Base-by-base conservation (phyloP, 2,113 vertebrate genomes). In the Coryphaenoides rupestris region DNA sequence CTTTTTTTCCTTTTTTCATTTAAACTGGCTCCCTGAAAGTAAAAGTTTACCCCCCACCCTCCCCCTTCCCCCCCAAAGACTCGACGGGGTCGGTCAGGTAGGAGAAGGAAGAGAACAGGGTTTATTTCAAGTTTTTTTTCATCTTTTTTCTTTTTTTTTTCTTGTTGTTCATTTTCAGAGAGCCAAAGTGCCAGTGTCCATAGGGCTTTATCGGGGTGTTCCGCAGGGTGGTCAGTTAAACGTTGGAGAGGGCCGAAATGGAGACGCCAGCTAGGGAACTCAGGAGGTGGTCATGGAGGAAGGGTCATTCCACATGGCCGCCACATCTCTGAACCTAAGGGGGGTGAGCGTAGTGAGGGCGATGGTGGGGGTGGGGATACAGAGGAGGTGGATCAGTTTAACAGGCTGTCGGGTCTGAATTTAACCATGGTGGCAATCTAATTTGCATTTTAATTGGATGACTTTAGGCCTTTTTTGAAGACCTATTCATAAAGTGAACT, bases 231-330 rank as follows among this genome's bases (percentile, higher is more conserved):
- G 82, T 86, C 79, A 55, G 81, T 82, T 40, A 40, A 40, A 40
- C 65, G 60, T 62, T 84, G 72, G 81, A 82, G 81, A 75, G 86
- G 79, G 84, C 73, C 83, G 70, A 81, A 76, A 76, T 63, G 78
- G 81, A 69, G 78, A 85, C 33, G 86, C 83, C 87, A 84, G 84
- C 71, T 82, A 82, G 81, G 83, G 80, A 84, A 73, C 83, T 91
- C 86, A 91, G 75, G 89, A 91, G 72, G 90, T 90, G 70, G 90
- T 90, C 89, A 91, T 91, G 81, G 90, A 89, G 59, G 89, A 88
- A 70, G 90, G 90, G 78, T 91, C 90, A 15, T 89, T 91, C 90
- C 90, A 91, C 89, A 91, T 90, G 71, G 90, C 89, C 70, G 90
- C 90, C 84, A 91, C 90, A 58, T 91, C 90, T 86, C 89, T 79